Evolutionary conservation across 2,113 vertebrate species (phyloP).

Genomic region (Meleagris gallopavo): DNA sequence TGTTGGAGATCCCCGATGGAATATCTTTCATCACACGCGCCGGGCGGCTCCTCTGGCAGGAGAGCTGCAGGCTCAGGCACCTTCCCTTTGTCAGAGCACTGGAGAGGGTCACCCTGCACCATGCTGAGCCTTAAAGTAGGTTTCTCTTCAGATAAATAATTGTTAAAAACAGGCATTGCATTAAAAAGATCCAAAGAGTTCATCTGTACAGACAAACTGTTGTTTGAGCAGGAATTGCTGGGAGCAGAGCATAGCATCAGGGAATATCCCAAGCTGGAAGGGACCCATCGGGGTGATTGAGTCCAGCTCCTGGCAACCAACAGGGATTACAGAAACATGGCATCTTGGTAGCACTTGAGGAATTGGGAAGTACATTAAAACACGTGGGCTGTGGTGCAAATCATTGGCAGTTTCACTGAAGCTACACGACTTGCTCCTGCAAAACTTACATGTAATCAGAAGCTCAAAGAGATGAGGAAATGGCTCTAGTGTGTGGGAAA

Average conservation of each 20-base stretch:
- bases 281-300: no score
- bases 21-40: neutral
- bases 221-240: neutral
- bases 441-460: rapidly evolving
- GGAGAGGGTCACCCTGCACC: neutral
- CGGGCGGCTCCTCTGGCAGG: neutral
- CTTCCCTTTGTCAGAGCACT: neutral
- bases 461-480: neutral
- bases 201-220: neutral
- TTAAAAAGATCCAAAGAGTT: neutral
- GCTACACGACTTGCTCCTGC: neutral
- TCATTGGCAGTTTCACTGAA: neutral
- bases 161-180: neutral
- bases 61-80: neutral
- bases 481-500: neutral
- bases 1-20: conserved; percentile 46
- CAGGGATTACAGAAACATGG: neutral
- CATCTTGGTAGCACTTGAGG: neutral
- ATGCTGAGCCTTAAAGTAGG: neutral
- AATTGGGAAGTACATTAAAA: neutral
- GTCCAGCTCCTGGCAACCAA: neutral
- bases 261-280: no score
- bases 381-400: neutral
- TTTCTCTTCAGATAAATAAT: neutral
- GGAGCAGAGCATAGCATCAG: neutral